These are phyloP conservation scores for Linnaemya tessellans DNA, from an alignment of 2,888 invertebrate genomes.

Conservation along the genomic window DNA sequence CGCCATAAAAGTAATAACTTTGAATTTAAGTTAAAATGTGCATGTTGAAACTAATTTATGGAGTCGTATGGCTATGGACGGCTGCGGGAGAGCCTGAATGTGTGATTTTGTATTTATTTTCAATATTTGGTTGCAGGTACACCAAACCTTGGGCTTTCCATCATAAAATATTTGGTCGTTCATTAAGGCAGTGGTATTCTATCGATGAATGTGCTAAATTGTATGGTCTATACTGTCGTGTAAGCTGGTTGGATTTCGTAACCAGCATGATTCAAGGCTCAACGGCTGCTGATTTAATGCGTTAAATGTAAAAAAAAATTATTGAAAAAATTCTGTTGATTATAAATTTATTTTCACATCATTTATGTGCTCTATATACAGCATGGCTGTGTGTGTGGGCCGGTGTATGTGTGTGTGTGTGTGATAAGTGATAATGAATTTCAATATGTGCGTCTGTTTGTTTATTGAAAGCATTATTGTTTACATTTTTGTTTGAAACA, in stretches of 20 bases:
- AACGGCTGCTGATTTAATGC: slow-evolving; percentile 46
- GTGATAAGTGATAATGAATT: slow-evolving; percentile 42
- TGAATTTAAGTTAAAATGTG: slow-evolving; percentile 21
- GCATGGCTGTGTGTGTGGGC: neutral
- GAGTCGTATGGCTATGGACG: neutral
- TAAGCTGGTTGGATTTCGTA: slow-evolving; percentile 79
- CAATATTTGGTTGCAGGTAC: slow-evolving; percentile 71
- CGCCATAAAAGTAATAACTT: slow-evolving; percentile 6
- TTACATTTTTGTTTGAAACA: slow-evolving; percentile 1
- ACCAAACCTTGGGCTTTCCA: slow-evolving; percentile 72
- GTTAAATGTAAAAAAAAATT: slow-evolving; percentile 20
- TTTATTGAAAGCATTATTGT: slow-evolving; percentile 29
- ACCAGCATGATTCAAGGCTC: slow-evolving; percentile 73
- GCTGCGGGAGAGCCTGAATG: neutral
- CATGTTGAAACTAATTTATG: neutral
- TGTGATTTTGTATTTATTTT: slow-evolving; percentile 27
- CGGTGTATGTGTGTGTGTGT: neutral
- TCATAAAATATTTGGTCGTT: slow-evolving; percentile 69
- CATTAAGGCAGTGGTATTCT: slow-evolving; percentile 60
- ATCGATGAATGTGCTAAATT: slow-evolving; percentile 76
- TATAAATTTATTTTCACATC: slow-evolving; percentile 34
- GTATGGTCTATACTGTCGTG: slow-evolving; percentile 80
- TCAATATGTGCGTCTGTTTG: slow-evolving; percentile 42
- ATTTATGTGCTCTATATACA: neutral
- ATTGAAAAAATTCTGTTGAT: slow-evolving; percentile 29